Conservation (phyloP, 2,888 invertebrate genomes). For the Prosopocoilus inquinatus region DNA sequence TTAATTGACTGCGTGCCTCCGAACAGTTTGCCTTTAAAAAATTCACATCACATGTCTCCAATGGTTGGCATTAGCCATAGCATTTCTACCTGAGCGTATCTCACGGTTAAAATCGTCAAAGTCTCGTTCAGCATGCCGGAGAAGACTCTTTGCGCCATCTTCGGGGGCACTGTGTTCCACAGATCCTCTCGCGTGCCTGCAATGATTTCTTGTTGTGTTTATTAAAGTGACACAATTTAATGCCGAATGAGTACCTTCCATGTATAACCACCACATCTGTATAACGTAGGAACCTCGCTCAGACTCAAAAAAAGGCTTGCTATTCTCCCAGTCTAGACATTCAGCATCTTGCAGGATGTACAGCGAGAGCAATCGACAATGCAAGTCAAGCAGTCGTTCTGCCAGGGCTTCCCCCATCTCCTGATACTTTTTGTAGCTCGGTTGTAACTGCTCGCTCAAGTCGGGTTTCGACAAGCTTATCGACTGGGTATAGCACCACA, state of each 20-base stretch:
- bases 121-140: slow-evolving; percentile 86
- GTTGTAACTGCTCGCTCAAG: slow-evolving; percentile 42
- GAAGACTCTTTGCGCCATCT: slow-evolving; percentile 82
- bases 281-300: slow-evolving; percentile 78
- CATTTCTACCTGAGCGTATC: slow-evolving; percentile 70
- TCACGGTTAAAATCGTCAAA: slow-evolving; percentile 72
- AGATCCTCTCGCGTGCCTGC: slow-evolving; percentile 78
- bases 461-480: slow-evolving; percentile 38
- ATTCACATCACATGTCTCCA: too few relatives aligned
- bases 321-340: slow-evolving; percentile 70
- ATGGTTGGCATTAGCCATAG: too few relatives aligned
- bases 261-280: slow-evolving; percentile 88
- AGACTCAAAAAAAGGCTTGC: slow-evolving; percentile 65
- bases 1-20: slow-evolving; percentile 56
- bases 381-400: slow-evolving; percentile 76
- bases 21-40: slow-evolving; percentile 62
- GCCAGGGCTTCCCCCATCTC: slow-evolving; percentile 84
- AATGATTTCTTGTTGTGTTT: slow-evolving; percentile 34
- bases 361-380: slow-evolving; percentile 72
- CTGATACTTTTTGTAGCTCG: slow-evolving; percentile 70
- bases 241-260: slow-evolving; percentile 62
- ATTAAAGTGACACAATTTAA: background rate
- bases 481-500: slow-evolving; percentile 73
- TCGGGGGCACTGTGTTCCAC: slow-evolving; percentile 86
- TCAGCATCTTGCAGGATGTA: slow-evolving; percentile 83